These are phyloP conservation scores for Azemiops feae DNA, from an alignment of 2,113 vertebrate genomes.

Conservation along the genomic window DNA sequence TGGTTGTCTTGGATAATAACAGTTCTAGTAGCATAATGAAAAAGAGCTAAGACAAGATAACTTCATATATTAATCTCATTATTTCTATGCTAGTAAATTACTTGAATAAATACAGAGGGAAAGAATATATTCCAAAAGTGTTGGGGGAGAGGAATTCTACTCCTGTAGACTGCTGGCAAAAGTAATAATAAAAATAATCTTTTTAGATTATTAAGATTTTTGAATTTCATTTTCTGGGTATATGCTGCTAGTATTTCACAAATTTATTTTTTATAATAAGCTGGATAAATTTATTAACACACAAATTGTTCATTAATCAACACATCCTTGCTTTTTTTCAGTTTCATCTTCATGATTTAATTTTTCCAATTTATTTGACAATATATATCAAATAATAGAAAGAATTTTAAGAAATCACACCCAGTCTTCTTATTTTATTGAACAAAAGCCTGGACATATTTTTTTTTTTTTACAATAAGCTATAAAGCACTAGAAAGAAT, in stretches of 20 bases:
- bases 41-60: not conserved
- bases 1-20: not conserved
- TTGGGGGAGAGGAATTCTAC: not conserved
- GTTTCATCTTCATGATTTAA: not conserved
- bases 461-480: constrained; percentile 26
- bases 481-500: constrained; percentile 33
- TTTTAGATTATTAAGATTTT: not conserved
- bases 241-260: not conserved
- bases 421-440: constrained; percentile 45
- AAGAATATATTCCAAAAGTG: not conserved
- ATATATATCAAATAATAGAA: constrained; percentile 24
- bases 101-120: not conserved
- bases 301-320: not conserved
- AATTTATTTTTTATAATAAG: not conserved
- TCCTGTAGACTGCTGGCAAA: not conserved
- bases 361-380: not conserved
- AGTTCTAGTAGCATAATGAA: not conserved
- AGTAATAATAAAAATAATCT: not conserved
- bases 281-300: not conserved
- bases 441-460: constrained; percentile 30
- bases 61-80: not conserved
- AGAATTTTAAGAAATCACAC: constrained; percentile 22
- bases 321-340: not conserved
- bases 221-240: not conserved
- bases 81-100: not conserved